Percentiles rank a stretch among this genome's conserved stretches.
Conservation (phyloP, 1,140 invertebrate genomes). For the Pseudomyrmex concolor region DNA sequence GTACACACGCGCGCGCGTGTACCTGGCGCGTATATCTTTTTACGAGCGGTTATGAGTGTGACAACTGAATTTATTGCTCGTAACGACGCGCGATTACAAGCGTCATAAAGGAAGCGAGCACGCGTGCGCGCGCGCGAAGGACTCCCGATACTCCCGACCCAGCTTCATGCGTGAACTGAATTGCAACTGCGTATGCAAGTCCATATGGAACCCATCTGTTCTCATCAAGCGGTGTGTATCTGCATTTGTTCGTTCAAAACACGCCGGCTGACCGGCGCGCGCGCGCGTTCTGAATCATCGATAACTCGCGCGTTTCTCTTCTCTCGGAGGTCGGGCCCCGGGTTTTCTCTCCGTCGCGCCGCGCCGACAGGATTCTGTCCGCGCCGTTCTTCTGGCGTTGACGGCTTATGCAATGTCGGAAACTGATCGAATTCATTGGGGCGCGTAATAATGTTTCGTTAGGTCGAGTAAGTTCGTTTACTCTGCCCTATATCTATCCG, state of each 20-base stretch:
- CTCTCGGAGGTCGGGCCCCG: background rate
- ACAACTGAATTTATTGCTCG: slow-evolving; percentile 56
- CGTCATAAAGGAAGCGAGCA: slow-evolving; percentile 34
- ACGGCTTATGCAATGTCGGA: slow-evolving; percentile 81
- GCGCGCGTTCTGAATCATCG: slow-evolving; percentile 33
- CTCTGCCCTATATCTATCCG: slow-evolving; percentile 74
- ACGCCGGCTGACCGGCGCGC: slow-evolving; percentile 9
- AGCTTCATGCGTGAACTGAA: slow-evolving; percentile 46
- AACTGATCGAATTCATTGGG: slow-evolving; percentile 81
- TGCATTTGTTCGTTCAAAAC: slow-evolving; percentile 54
- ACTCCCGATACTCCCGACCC: slow-evolving; percentile 45
- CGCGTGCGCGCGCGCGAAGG: slow-evolving; percentile 37
- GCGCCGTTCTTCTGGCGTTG: slow-evolving; percentile 66
- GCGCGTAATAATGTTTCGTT: slow-evolving; percentile 83
- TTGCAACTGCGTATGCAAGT: slow-evolving; percentile 45
- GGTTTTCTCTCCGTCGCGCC: background rate
- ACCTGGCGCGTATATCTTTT: slow-evolving; percentile 15
- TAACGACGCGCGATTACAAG: slow-evolving; percentile 47
- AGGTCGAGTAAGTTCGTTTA: slow-evolving; percentile 81
- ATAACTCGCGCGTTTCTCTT: slow-evolving; percentile 47
- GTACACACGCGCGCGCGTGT: background rate
- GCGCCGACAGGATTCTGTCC: slow-evolving; percentile 31
- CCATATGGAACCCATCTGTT: slow-evolving; percentile 52
- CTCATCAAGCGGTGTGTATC: slow-evolving; percentile 50
- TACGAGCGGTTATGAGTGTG: slow-evolving; percentile 33